Conservation (phyloP, 2,113 vertebrate species). For the Rutilus rutilus region DNA sequence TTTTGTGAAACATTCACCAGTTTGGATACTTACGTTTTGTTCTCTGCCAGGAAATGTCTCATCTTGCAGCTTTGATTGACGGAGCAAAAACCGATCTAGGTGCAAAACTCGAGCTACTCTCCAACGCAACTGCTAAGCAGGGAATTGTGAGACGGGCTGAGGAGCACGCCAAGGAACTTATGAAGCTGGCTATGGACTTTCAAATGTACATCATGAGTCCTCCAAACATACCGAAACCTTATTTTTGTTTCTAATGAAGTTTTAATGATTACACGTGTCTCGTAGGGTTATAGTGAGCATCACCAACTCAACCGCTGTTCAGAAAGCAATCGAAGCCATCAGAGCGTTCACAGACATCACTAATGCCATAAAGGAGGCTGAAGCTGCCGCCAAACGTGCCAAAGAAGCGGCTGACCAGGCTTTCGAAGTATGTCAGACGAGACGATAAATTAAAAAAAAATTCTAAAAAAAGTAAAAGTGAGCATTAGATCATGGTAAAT, state of each 20-base stretch:
- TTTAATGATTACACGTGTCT: background rate
- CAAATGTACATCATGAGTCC: constrained; percentile 55
- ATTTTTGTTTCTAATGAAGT: background rate
- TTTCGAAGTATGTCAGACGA: constrained; percentile 67
- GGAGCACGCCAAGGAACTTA: constrained; percentile 58
- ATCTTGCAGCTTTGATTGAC: constrained; percentile 57
- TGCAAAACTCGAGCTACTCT: constrained; percentile 42
- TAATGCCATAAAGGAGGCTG: constrained; percentile 73
- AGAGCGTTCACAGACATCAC: constrained; percentile 75
- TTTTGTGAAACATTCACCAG: background rate
- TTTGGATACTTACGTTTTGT: background rate
- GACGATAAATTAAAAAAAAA: background rate
- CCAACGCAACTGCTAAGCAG: background rate
- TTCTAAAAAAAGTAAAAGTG: background rate
- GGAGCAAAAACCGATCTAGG: constrained; percentile 43
- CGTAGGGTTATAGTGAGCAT: constrained; percentile 75
- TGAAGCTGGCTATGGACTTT: constrained; percentile 45
- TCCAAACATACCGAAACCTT: background rate
- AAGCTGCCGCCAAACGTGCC: constrained; percentile 78
- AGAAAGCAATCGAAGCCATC: constrained; percentile 70
- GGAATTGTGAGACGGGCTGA: constrained; percentile 53
- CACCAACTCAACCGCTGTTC: constrained; percentile 70
- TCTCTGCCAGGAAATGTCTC: constrained; percentile 54
- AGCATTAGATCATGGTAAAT: too few relatives aligned
- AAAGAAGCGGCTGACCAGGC: constrained; percentile 73